Base-by-base conservation (phyloP, 1,140 invertebrate genomes). In the Halesus radiatus region DNA sequence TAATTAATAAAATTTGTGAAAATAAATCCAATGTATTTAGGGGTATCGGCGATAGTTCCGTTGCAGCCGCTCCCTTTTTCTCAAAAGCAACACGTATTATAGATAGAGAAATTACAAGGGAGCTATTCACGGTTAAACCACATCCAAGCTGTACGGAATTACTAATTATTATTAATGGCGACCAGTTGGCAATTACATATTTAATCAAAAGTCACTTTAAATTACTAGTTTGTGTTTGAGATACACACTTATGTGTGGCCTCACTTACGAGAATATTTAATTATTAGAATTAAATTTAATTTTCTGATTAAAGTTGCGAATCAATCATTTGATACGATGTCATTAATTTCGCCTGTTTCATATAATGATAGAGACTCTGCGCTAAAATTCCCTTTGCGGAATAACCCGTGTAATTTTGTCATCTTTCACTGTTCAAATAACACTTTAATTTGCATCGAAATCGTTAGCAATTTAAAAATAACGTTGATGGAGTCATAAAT, bases 401-500 rank as follows among this genome's bases (percentile, higher is more conserved):
- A 56, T 56, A 23, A 26, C 22, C 26, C 62, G 26, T 66, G 15
- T 32, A 29, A 66, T 66, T 66, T 66, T 66, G 32, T 66, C 62
- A n/a, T 29, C 32, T 66, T 66, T 66, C 23, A 32, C 62, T 32
- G n/a, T 66, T 66, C 26, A 29, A 66, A 66, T 32, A 53, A 26
- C 45, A 22, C 8, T 72, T 26, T 52, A 53, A 72, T 72, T 72
- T 52, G 18, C 68, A 72, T 72, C 20, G 52, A 72, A 53, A 72
- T 26, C n/a, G 68, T 23, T 8, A 20, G 52, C n/a, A 53, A 52
- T 53, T 72, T 23, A 72, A 26, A n/a, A 26, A 72, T 18, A 52
- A 72, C 22, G 26, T 72, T 72, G 68, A 72, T 53, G 68, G 52
- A 72, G 68, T 53, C 18, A 72, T 72, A 72, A 72, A 72, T 72